These are phyloP conservation scores for Andrena chrysosceles DNA, from an alignment of 2,888 invertebrate genomes.

Conservation along the genomic window DNA sequence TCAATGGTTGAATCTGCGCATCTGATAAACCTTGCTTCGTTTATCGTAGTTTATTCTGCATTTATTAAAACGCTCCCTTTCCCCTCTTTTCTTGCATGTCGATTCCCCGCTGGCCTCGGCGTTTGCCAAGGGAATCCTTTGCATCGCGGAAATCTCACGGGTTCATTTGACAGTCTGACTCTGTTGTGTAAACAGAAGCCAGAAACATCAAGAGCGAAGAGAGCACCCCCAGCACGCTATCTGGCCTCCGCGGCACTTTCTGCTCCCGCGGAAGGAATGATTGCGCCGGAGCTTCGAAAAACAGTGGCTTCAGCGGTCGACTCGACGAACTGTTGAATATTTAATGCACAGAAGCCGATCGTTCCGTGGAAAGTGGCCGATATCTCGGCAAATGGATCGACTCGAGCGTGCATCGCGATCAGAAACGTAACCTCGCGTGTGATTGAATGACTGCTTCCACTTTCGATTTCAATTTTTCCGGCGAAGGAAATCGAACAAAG, in stretches of 20 bases:
- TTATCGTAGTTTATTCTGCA: constrained; percentile 35
- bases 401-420: neutral
- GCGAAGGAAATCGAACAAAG: constrained; percentile 29
- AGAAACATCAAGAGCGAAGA: constrained; percentile 39
- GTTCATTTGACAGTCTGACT: constrained; percentile 75
- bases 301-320: constrained; percentile 34
- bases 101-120: constrained; percentile 41
- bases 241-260: constrained; percentile 44
- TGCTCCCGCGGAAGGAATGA: constrained; percentile 22
- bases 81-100: neutral
- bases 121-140: constrained; percentile 68
- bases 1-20: constrained; percentile 10
- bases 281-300: constrained; percentile 42
- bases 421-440: neutral
- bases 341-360: constrained; percentile 35
- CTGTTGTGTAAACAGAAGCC: constrained; percentile 63
- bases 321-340: constrained; percentile 57
- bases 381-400: constrained; percentile 8
- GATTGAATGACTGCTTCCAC: neutral
- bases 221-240: constrained; percentile 21
- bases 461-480: constrained; percentile 40
- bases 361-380: constrained; percentile 12
- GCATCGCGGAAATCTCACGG: constrained; percentile 69
- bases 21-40: neutral
- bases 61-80: constrained; percentile 41